A percentile compares a stretch with the other conserved stretches of the same genome.
Conservation (phyloP, 2,797 vertebrate genomes). For the Eulemur mongoz region DNA sequence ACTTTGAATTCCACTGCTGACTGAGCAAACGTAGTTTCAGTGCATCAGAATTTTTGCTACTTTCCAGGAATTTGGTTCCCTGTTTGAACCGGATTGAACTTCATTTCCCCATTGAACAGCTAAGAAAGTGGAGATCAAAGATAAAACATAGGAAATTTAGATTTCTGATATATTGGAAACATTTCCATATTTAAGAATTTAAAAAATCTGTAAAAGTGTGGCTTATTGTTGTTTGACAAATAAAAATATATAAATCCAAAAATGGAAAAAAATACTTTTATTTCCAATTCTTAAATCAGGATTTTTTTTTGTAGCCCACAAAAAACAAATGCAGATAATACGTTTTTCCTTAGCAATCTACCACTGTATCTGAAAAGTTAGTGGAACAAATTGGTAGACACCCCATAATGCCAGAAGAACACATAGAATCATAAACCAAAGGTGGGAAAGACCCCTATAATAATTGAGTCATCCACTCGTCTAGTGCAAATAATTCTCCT, state of each 20-base stretch:
- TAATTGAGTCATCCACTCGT: background rate
- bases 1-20: slow-evolving; percentile 8
- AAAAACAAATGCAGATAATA: background rate
- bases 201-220: background rate
- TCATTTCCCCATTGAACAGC: background rate
- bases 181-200: background rate
- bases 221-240: background rate
- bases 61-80: background rate
- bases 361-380: background rate
- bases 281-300: background rate
- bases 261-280: background rate
- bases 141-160: background rate
- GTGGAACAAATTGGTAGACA: background rate
- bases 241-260: background rate
- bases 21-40: background rate
- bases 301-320: background rate
- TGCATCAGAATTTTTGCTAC: background rate
- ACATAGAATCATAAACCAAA: background rate
- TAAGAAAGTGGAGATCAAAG: background rate
- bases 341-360: background rate
- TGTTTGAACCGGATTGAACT: background rate
- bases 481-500: background rate
- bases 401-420: background rate
- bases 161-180: background rate
- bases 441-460: background rate